Base-by-base conservation (phyloP, 2,797 vertebrate species). In the Spatula clypeata region DNA sequence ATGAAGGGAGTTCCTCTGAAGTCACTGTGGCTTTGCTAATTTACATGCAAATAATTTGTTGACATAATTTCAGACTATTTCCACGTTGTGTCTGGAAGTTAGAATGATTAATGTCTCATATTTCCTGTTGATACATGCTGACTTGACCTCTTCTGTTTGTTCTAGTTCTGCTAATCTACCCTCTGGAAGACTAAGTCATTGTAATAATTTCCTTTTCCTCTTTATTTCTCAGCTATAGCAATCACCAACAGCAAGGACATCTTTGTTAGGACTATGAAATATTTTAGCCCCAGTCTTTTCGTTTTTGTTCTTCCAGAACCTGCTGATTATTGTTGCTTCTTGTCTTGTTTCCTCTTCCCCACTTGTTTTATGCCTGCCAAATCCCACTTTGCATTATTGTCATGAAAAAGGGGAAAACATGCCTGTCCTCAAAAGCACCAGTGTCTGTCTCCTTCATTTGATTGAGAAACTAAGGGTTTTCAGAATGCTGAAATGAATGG, bases 61-160 rank as follows among this genome's bases (percentile, higher is more conserved):
- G 86, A 73, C 36, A 36, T 73, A n/a, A 82, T 92, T 86, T 90
- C 64, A n/a, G 62, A 38, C 10, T 24, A 14, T 34, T 93, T 91
- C 66, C 55, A 51, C 1, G 4, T 60, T 36, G 16, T 67, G 40
- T 86, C 95, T 95, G 73, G 76, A 80, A 79, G 73, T 5, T 12
- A 62, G 32, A 20, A 32, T 70, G 90, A 88, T 69, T 77, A 57
- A 65, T 38, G 67, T 61, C 69, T 92, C 14, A 1, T 34, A 12
- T 65, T 79, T 94, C n/a, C 75, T 86, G 72, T 75, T 88, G 85
- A 11, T 88, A 40, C 7, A 55, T 74, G 72, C 82, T 86, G 81
- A 36, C 58, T 62, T 92, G 64, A 83, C 65, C 31, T 82, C 79
- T 67, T 88, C 69, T 93, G 45, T 55, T 66, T 66, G 38, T 79